A percentile compares a stretch with the other conserved stretches of the same genome.
phyloP scores from a whole-genome alignment of 2,888 invertebrate species.

The Drosophila kambysellisi region DNA sequence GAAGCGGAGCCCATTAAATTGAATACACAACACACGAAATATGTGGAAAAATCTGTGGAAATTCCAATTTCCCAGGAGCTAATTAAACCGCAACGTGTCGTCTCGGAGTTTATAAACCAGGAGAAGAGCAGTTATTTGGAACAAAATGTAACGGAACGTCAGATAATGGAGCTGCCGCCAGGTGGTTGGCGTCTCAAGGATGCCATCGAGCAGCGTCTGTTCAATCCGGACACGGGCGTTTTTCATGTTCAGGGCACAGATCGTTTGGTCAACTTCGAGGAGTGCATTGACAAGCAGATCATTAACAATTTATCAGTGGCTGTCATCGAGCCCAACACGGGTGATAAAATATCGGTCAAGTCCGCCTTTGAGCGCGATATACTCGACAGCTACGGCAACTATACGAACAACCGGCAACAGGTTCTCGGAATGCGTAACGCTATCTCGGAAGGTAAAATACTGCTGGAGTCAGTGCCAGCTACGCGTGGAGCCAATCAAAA shows the following conservation, averaged over 20 bases:
- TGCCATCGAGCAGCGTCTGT: slow-evolving; percentile 92
- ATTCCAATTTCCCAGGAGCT: slow-evolving; percentile 82
- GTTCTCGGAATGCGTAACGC: slow-evolving; percentile 89
- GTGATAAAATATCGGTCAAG: slow-evolving; percentile 88
- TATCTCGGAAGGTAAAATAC: slow-evolving; percentile 88
- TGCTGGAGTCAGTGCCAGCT: slow-evolving; percentile 87
- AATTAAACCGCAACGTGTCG: slow-evolving; percentile 82
- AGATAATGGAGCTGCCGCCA: slow-evolving; percentile 91
- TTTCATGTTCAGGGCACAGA: slow-evolving; percentile 95
- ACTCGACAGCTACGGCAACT: slow-evolving; percentile 92
- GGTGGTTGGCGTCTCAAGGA: slow-evolving; percentile 94
- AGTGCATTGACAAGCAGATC: slow-evolving; percentile 93
- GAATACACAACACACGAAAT: slow-evolving; percentile 77
- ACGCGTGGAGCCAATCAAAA: slow-evolving; percentile 86
- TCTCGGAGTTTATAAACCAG: slow-evolving; percentile 85
- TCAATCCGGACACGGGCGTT: slow-evolving; percentile 93
- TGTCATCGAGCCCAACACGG: slow-evolving; percentile 91
- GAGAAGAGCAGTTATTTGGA: slow-evolving; percentile 85
- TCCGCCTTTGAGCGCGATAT: slow-evolving; percentile 92
- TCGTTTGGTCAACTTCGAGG: slow-evolving; percentile 92
- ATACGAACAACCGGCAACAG: slow-evolving; percentile 87
- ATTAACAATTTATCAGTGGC: slow-evolving; percentile 93
- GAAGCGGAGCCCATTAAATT: slow-evolving; percentile 82
- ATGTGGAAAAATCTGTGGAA: slow-evolving; percentile 82
- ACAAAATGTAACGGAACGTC: slow-evolving; percentile 87